These are phyloP conservation scores for Drosophila kambysellisi DNA, from an alignment of 2,888 invertebrate genomes.

Conservation along the genomic window DNA sequence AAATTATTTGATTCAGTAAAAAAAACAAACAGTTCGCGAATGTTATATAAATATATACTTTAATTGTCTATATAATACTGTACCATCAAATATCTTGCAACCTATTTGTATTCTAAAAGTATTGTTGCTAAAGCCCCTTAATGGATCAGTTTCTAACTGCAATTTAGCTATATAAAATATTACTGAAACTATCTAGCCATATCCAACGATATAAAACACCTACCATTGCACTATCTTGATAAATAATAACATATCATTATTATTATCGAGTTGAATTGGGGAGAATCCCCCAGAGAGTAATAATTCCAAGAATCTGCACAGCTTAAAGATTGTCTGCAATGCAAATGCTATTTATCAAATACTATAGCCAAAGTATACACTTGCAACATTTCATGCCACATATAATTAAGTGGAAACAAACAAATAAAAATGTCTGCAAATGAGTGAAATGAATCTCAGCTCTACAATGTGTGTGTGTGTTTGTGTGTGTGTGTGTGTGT, in stretches of 20 bases:
- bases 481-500: slow-evolving; percentile 2
- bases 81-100: neutral
- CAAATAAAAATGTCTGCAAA: neutral
- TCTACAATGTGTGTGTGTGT: neutral
- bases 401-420: neutral
- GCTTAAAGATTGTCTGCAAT: neutral
- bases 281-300: neutral
- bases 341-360: neutral
- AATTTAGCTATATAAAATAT: neutral
- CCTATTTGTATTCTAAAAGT: neutral
- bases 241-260: neutral
- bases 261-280: neutral
- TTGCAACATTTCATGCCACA: neutral
- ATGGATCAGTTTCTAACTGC: neutral
- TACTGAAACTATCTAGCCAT: neutral
- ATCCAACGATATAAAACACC: neutral
- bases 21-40: too few relatives aligned
- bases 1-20: neutral
- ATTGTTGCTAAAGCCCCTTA: neutral
- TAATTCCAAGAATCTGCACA: neutral
- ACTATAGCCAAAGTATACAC: neutral
- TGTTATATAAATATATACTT: neutral
- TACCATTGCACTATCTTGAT: neutral
- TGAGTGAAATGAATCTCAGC: neutral
- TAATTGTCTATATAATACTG: neutral